Evolutionary conservation across 2,797 vertebrate genomes (phyloP).

Genomic region (Cirrhinus molitorella): DNA sequence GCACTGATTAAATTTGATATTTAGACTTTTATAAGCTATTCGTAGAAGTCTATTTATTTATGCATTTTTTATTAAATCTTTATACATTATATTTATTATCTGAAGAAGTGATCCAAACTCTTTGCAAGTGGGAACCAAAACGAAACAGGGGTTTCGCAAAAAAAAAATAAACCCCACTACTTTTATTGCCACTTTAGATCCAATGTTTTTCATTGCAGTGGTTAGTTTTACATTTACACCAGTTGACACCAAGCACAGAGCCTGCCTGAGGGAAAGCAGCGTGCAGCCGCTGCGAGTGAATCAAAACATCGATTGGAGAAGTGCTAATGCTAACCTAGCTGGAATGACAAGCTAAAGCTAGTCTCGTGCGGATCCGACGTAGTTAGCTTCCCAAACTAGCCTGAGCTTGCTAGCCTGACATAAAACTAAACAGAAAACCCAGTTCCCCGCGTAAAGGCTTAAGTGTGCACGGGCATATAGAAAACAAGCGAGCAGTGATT

Average conservation of each 20-base stretch:
- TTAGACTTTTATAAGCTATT: not conserved
- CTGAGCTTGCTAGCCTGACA: slow-evolving; percentile 63
- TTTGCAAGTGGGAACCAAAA: not conserved
- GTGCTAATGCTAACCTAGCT: slow-evolving; percentile 49
- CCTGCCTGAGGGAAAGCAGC: not conserved
- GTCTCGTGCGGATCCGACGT: slow-evolving; percentile 58
- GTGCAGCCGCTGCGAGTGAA: slow-evolving; percentile 11
- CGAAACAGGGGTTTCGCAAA: slow-evolving; percentile 8
- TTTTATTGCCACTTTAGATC: not conserved
- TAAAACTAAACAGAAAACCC: slow-evolving; percentile 75
- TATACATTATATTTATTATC: not conserved
- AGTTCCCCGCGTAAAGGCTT: slow-evolving; percentile 28
- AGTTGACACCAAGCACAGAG: not conserved
- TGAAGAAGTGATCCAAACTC: not conserved
- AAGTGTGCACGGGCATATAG: not conserved
- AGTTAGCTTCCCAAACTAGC: slow-evolving; percentile 58
- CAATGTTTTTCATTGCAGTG: not conserved
- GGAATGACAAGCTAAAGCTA: slow-evolving; percentile 67
- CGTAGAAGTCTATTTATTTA: not conserved
- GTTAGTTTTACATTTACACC: not conserved
- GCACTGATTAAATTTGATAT: slow-evolving; percentile 6
- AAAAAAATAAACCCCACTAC: not conserved
- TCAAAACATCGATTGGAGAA: slow-evolving; percentile 19
- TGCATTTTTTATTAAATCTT: not conserved
- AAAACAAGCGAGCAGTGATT: not conserved